Base-by-base conservation (phyloP, 2,888 invertebrate species). In the Amphipoea oculea region DNA sequence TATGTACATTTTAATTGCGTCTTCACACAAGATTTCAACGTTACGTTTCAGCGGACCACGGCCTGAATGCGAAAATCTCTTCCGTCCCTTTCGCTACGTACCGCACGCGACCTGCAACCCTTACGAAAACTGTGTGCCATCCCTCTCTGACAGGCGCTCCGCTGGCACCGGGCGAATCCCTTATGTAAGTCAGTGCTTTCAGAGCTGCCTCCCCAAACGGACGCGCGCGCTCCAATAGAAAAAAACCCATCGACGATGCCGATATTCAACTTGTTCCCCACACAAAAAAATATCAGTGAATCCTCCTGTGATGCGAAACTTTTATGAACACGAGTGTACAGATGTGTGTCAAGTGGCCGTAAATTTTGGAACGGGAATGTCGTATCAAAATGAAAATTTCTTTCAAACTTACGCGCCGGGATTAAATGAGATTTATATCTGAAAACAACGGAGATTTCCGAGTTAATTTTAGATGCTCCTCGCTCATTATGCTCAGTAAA, bases 141-240 rank as follows among this genome's bases (percentile, higher is more conserved):
- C 96, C 94, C 94, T 92, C 88, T 96, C 96, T 89, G 88, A 84
- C 94, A 91, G 90, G 90, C 90, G 91, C 93, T 94, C 90, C 91
- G 94, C 93, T 95, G 94, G 95, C 94, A 94, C 93, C 92, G 94
- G 94, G 92, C 91, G 91, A 94, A 92, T 96, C 95, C 96, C 97
- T 96, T 96, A 97, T 96, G 96, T 97, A 96, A 96, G 96, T 93
- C 96, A 97, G 97, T 96, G 94, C 95, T 95, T 90, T 88, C 88
- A 88, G 87, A 90, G 86, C 88, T 83, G 86, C 87, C 91, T 89
- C 78, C 73, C 57, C 62, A 91, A 79, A 73, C 88, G 91, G 94
- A 91, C 95, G 96, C 90, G 92, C 90, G 91, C 90, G 88, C 87
- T 85, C 85, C 79, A 77, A 85, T 51, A 82, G 82, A 75, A 83